These are phyloP conservation scores for Spinus olivaceus DNA, from an alignment of 2,797 vertebrate species.

Conservation along the genomic window DNA sequence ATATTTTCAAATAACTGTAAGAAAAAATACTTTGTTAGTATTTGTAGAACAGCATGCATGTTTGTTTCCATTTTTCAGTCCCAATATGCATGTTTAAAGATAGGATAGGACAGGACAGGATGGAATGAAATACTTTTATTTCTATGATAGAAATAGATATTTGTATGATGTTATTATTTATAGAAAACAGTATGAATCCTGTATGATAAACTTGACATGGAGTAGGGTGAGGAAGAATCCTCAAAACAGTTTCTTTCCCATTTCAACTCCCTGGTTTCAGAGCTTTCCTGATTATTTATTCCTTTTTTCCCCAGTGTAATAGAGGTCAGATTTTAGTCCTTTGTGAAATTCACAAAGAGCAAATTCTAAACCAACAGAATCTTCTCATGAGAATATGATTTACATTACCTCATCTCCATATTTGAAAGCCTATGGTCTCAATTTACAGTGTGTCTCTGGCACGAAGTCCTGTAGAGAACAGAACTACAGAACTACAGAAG, in stretches of 20 bases:
- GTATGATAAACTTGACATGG: background rate
- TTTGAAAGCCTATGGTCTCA: background rate
- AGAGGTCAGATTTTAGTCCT: background rate
- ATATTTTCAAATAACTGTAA: constrained; percentile 25
- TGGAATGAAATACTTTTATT: background rate
- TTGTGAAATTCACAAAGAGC: constrained; percentile 15
- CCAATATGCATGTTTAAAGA: background rate
- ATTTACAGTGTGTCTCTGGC: background rate
- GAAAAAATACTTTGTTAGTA: background rate
- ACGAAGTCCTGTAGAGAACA: background rate
- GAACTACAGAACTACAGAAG: background rate
- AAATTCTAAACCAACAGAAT: background rate
- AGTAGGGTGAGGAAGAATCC: background rate
- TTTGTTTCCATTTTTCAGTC: constrained; percentile 50
- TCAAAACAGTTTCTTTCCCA: background rate
- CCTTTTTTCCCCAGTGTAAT: background rate
- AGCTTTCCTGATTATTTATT: background rate
- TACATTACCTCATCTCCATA: background rate
- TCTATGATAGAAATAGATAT: background rate
- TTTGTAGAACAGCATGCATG: constrained; percentile 30
- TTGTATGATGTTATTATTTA: background rate
- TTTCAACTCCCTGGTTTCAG: background rate
- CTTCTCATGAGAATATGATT: background rate
- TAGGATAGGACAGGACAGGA: background rate
- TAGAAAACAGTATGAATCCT: background rate